These are phyloP conservation scores for Neuroscelio doddi DNA, from an alignment of 2,888 invertebrate genomes.

Conservation along the genomic window DNA sequence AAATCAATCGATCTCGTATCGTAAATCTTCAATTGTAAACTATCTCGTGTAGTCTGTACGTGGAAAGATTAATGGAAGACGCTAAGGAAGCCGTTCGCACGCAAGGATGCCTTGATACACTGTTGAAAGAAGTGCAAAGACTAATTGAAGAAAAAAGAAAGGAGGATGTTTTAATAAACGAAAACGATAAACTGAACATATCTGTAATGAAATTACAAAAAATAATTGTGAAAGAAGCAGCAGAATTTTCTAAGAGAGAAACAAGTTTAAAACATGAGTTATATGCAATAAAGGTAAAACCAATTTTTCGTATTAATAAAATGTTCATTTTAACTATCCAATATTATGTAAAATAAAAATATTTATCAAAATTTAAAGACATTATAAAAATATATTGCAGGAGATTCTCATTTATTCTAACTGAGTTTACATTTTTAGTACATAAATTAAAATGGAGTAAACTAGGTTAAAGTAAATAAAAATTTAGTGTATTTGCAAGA, in stretches of 20 bases:
- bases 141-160: constrained; percentile 41
- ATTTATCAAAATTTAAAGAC: not conserved
- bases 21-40: constrained; percentile 34
- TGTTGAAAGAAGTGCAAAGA: constrained; percentile 53
- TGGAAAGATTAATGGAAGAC: constrained; percentile 51
- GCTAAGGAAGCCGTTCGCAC: constrained; percentile 52
- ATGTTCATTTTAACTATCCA: no score
- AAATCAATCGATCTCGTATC: constrained; percentile 27
- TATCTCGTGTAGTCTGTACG: constrained; percentile 49
- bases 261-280: constrained; percentile 47
- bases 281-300: constrained; percentile 47
- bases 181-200: constrained; percentile 43
- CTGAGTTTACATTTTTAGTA: no score
- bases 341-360: no score
- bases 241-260: constrained; percentile 41
- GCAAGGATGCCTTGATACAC: constrained; percentile 50
- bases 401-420: no score
- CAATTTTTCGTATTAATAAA: constrained; percentile 8
- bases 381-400: no score
- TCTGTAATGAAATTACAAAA: constrained; percentile 43
- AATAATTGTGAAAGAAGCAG: constrained; percentile 43
- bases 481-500: no score
- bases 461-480: not conserved
- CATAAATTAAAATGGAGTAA: constrained; percentile 1
- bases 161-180: constrained; percentile 45